Evolutionary conservation across 1,140 invertebrate species (phyloP).

Genomic region (Apis cerana): DNA sequence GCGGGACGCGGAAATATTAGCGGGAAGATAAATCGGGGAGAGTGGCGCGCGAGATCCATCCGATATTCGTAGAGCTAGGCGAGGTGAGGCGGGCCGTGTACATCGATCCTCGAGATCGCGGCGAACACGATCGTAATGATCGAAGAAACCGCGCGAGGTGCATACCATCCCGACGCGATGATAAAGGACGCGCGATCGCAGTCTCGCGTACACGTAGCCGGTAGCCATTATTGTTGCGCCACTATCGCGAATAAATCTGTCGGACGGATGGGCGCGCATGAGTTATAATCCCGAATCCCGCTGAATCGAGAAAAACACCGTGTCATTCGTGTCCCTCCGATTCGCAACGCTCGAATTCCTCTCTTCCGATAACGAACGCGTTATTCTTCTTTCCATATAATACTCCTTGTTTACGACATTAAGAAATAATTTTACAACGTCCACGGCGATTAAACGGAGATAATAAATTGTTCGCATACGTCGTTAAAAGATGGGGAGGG

Average conservation of each 20-base stretch:
- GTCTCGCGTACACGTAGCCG: slow-evolving; percentile 25
- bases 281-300: slow-evolving; percentile 52
- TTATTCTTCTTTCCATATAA: neutral
- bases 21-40: slow-evolving; percentile 42
- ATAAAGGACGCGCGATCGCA: slow-evolving; percentile 49
- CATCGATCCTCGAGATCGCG: slow-evolving; percentile 51
- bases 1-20: slow-evolving; percentile 10
- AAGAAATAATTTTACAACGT: neutral
- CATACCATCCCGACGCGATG: slow-evolving; percentile 52
- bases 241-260: slow-evolving; percentile 65
- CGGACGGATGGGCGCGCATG: slow-evolving; percentile 60
- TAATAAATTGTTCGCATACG: neutral
- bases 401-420: neutral
- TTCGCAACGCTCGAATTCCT: neutral
- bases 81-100: slow-evolving; percentile 17
- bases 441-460: too few species aligned
- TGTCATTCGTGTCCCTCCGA: neutral
- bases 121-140: slow-evolving; percentile 56
- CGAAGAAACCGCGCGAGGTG: slow-evolving; percentile 38
- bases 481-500: neutral
- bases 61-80: slow-evolving; percentile 46
- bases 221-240: slow-evolving; percentile 54
- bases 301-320: neutral
- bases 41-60: slow-evolving; percentile 1
- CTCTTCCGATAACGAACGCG: neutral